Conservation (phyloP, 1,140 invertebrate genomes). For the Tigriopus japonicus region DNA sequence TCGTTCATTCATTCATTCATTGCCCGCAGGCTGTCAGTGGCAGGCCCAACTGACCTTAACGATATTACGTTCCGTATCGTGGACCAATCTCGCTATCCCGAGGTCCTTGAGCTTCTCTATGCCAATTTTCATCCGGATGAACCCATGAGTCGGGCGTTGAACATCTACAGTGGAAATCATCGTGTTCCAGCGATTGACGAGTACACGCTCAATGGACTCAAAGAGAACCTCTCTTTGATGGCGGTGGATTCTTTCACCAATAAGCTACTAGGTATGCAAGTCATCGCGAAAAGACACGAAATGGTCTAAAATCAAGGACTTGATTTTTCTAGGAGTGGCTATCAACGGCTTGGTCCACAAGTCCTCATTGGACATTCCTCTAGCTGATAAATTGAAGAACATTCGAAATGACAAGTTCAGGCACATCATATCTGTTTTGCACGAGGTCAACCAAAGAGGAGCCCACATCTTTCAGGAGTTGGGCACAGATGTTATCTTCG, state of each 20-base stretch:
- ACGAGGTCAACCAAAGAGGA: background rate
- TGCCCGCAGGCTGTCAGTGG: background rate
- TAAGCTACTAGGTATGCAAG: too few relatives aligned
- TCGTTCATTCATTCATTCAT: too few relatives aligned
- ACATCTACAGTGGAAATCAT: background rate
- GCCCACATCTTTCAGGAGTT: background rate
- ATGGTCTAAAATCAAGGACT: too few relatives aligned
- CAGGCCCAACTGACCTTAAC: background rate
- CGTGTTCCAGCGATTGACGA: background rate
- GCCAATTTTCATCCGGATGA: slow-evolving; percentile 7
- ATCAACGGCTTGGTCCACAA: background rate
- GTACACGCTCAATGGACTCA: background rate
- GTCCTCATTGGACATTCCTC: background rate
- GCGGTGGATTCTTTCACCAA: too few relatives aligned
- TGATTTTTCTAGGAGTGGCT: background rate
- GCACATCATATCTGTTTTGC: background rate
- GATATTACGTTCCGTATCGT: slow-evolving; percentile 8
- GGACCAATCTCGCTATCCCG: slow-evolving; percentile 9
- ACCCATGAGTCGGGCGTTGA: background rate
- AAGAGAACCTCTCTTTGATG: background rate
- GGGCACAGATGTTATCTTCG: slow-evolving; percentile 8
- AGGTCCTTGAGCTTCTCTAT: slow-evolving; percentile 6
- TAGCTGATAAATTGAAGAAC: background rate
- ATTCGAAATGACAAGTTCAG: background rate
- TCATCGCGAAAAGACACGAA: too few relatives aligned